phyloP scores from a whole-genome alignment of 2,888 invertebrate species.

The Nematopogon swammerdamellus region DNA sequence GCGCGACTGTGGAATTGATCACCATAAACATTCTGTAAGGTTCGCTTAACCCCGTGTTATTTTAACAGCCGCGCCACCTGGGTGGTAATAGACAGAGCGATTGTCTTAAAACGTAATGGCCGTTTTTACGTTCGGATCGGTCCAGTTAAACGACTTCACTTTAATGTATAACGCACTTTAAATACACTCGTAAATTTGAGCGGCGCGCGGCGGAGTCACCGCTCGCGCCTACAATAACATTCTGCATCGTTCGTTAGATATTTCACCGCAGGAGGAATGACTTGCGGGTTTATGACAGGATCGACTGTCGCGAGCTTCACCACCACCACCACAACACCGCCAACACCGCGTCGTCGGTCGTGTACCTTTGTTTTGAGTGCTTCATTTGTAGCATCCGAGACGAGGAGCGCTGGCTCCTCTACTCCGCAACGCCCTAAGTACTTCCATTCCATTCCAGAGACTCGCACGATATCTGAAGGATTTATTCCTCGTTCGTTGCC shows the following conservation, averaged over 20 bases:
- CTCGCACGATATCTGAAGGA: no score
- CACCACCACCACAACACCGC: not conserved
- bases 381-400: no score
- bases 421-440: no score
- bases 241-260: not conserved
- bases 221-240: not conserved
- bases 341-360: not conserved
- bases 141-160: slow-evolving; percentile 23
- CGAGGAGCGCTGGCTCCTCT: no score
- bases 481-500: no score
- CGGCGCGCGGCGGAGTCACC: slow-evolving; percentile 29
- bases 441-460: no score
- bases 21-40: not conserved
- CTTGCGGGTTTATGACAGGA: not conserved
- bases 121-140: slow-evolving; percentile 49
- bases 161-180: slow-evolving; percentile 50
- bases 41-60: slow-evolving; percentile 33
- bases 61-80: slow-evolving; percentile 34
- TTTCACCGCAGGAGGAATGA: not conserved
- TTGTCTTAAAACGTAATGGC: slow-evolving; percentile 43
- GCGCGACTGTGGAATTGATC: not conserved
- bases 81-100: slow-evolving; percentile 43
- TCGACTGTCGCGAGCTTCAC: not conserved
- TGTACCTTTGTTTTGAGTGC: not conserved
- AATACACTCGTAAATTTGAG: slow-evolving; percentile 49